Percentiles rank a stretch among this genome's conserved stretches.
Conservation (phyloP, 92 coral and sea anemone species). For the Epizoanthus stellaris region DNA sequence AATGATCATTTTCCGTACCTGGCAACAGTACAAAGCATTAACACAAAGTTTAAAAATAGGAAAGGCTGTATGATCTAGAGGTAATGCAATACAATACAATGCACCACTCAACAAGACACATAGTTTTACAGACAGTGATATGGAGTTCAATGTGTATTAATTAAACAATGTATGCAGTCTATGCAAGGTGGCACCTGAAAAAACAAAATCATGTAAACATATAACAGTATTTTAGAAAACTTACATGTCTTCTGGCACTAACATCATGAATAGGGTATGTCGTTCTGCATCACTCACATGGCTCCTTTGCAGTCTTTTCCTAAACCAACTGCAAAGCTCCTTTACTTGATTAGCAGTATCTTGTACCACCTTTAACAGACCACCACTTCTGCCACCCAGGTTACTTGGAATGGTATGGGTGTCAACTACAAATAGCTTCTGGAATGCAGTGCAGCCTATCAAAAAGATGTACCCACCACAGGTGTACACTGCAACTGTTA, state of each 20-base stretch:
- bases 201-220: not conserved
- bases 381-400: conserved; percentile 29
- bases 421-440: conserved; percentile 47
- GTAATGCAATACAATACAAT: too few species aligned
- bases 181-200: too few species aligned
- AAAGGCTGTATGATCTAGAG: too few species aligned
- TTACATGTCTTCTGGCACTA: not conserved
- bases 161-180: too few species aligned
- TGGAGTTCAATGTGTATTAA: too few species aligned
- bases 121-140: too few species aligned
- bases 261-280: conserved; percentile 37
- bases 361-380: conserved; percentile 35
- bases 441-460: conserved; percentile 19
- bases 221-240: too few species aligned
- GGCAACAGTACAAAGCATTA: too few species aligned
- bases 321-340: conserved; percentile 44
- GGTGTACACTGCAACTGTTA: conserved; percentile 44
- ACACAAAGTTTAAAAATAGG: too few species aligned
- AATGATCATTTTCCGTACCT: too few species aligned
- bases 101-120: too few species aligned
- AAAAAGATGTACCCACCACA: conserved; percentile 41
- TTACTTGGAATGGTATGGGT: conserved; percentile 28
- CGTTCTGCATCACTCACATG: not conserved
- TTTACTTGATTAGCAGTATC: conserved; percentile 19
- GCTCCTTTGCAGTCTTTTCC: not conserved